These are phyloP conservation scores for Agrilus mali DNA, from an alignment of 2,888 invertebrate genomes.

Conservation along the genomic window DNA sequence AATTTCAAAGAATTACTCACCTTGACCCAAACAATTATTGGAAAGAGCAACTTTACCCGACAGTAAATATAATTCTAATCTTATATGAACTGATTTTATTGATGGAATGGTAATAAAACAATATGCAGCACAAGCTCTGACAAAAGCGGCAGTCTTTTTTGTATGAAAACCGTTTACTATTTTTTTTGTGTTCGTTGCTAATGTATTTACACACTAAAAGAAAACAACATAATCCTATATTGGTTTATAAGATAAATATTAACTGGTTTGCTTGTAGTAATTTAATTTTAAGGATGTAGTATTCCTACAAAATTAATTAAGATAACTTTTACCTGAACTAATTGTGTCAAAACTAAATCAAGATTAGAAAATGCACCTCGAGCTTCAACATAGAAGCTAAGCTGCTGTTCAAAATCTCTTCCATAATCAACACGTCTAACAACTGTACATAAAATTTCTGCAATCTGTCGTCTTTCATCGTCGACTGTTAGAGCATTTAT, in stretches of 20 bases:
- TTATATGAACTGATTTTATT: conserved; percentile 62
- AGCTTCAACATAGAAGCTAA: conserved; percentile 89
- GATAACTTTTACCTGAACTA: conserved; percentile 58
- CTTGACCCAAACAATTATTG: conserved; percentile 86
- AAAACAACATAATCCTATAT: conserved; percentile 9
- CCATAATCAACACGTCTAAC: conserved; percentile 72
- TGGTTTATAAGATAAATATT: conserved; percentile 10
- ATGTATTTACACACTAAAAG: conserved; percentile 63
- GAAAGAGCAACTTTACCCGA: conserved; percentile 81
- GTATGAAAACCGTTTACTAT: conserved; percentile 65
- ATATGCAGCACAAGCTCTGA: conserved; percentile 90
- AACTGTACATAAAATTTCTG: conserved; percentile 68
- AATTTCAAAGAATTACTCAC: conserved; percentile 32
- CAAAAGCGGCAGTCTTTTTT: conserved; percentile 71
- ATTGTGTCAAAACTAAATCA: conserved; percentile 70
- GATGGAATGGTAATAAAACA: conserved; percentile 96
- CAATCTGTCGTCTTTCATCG: conserved; percentile 80
- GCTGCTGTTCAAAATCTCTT: conserved; percentile 78
- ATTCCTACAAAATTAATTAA: too few species aligned
- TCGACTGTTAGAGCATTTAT: conserved; percentile 86
- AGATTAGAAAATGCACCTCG: conserved; percentile 83
- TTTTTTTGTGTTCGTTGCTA: conserved; percentile 55
- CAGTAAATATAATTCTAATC: conserved; percentile 74
- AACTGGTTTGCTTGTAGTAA: not conserved
- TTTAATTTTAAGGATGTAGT: not conserved